Evolutionary conservation across 2,888 invertebrate genomes (phyloP), one percentile per base, ranked within the genome.

Genomic region (Steinernema scapterisci): DNA sequence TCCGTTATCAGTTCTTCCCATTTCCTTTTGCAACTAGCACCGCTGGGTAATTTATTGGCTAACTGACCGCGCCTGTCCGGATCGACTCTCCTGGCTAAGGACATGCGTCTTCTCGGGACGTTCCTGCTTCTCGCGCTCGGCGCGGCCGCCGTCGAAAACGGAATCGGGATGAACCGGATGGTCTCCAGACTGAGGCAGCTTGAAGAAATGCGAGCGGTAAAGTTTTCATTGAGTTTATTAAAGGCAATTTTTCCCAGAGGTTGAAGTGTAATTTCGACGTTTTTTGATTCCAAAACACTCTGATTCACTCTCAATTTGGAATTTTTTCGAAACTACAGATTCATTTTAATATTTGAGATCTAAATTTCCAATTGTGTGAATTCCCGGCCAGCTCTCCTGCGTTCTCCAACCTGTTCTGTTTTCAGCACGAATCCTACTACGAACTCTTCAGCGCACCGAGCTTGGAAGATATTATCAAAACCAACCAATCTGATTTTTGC

Each of bases 21-120:
- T 16, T 19, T 2, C 23, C 3, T 52, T 52, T 63, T 63, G 63
- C 63, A 63, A 63, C 31, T 38, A 27, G 25, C 54, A 54, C 25
- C 54, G 54, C 13, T 25, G 54, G 54, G 31, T 63, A 63, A 63
- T 63, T 63, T 31, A 63, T 63, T 63, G 38, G 16, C 63, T 25
- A 27, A 9, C 63, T n/a, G 27, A 11, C 27, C 16, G 21, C 27
- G 63, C 31, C 63, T n/a, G 27, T 16, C 31, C 5, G 21, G 21
- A 54, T 25, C 21, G 54, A 23, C 25, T 21, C 63, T 31, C 7
- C 38, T 9, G 31, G 16, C 38, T 19, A 48, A 16, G 16, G 31
- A 31, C 1, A 63, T 31, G 63, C 63, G 63, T 16, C 9, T 31
- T 6, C 63, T 63, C 21, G 23, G 2, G 21, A 2, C 25, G 13